phyloP scores from a whole-genome alignment of 2,888 invertebrate genomes.

The Noctuana brunneofusca region DNA sequence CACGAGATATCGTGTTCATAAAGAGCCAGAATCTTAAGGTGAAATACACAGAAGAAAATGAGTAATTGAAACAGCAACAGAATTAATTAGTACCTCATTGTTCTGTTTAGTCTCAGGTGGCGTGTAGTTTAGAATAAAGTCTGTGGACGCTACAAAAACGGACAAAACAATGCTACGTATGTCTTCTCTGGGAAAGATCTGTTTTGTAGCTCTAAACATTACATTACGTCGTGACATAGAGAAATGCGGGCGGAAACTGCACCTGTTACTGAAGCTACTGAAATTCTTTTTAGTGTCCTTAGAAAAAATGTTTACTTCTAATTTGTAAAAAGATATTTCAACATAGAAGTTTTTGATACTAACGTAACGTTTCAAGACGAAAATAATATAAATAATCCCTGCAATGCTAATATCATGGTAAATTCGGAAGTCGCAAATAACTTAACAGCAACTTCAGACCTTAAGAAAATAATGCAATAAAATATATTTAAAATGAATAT shows the following conservation, averaged over 20 bases:
- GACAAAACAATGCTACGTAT: constrained; percentile 13
- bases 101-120: not conserved
- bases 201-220: constrained; percentile 48
- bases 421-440: not conserved
- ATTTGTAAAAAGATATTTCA: not conserved
- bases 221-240: constrained; percentile 58
- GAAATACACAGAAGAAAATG: not conserved
- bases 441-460: not conserved
- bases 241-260: constrained; percentile 53
- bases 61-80: not conserved
- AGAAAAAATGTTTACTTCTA: not conserved
- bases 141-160: not conserved
- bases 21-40: not conserved
- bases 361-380: not conserved
- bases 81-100: not conserved
- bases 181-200: constrained; percentile 16
- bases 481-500: not conserved
- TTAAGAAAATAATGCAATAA: not conserved
- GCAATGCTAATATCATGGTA: not conserved
- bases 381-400: not conserved
- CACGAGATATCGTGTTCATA: no score
- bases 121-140: not conserved
- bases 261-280: constrained; percentile 51
- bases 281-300: constrained; percentile 8
- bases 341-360: not conserved